Evolutionary conservation across 2,797 vertebrate genomes (phyloP), one percentile per base, ranked within the genome.

Genomic region (Staurois parvus): DNA sequence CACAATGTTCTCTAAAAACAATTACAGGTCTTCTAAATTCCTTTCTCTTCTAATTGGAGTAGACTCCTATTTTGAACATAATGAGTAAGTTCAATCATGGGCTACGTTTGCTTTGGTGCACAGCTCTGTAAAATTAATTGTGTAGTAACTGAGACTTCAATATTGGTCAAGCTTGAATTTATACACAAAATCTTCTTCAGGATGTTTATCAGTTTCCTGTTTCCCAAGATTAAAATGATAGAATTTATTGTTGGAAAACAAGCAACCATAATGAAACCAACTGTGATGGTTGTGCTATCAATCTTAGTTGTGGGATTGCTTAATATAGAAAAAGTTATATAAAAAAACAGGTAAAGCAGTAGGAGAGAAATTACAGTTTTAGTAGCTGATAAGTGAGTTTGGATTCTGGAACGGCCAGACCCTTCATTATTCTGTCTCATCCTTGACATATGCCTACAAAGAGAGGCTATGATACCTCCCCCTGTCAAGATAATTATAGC

Each of bases 311-410:
- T 8, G 0, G 56, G 42, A 66, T 79, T 73, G 26, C 45, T 72
- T 66, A 84, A 34, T 79, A 73, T 1, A 48, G 76, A 64, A 26
- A 84, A 78, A 40, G 89, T 90, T 24, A 76, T 0, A 37, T 92
- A 93, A 42, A 88, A 90, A n/a, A 89, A 88, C n/a, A 85, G 15
- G 19, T 91, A 93, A 0, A 92, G 26, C 0, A 90, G 1, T 3
- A 94, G 87, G 85, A 93, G 94, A 83, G 88, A 92, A 88, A 90
- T 12, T 28, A 94, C 88, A 0, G 87, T 89, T 88, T 81, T 91
- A 64, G 93, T 89, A 6, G 87, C 90, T 72, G 74, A 87, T 72
- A 84, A 28, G 19, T 92, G 92, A 68, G 90, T 87, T 76, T 88
- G 87, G 66, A 28, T 28, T 12, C 86, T 75, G 15, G 48, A 11